phyloP scores from a whole-genome alignment of 2,888 invertebrate genomes.

The Tanytarsus gracilentus region DNA sequence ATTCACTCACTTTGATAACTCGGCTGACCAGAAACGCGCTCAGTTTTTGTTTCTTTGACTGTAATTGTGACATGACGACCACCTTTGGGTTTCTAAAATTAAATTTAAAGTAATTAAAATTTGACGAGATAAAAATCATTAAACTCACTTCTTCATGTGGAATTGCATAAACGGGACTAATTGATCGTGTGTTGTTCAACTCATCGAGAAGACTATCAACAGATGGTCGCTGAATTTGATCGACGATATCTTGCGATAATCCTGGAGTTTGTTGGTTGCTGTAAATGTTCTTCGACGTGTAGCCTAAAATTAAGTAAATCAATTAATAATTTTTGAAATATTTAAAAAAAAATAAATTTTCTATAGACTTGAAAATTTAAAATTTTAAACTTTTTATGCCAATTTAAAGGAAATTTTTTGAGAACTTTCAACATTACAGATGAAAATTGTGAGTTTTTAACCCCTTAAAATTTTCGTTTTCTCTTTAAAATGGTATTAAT shows the following conservation, averaged over 20 bases:
- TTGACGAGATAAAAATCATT: slow-evolving; percentile 31
- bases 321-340: too few relatives aligned
- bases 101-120: background rate
- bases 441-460: background rate
- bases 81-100: slow-evolving; percentile 33
- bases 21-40: slow-evolving; percentile 44
- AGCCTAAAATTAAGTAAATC: too few relatives aligned
- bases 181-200: slow-evolving; percentile 47
- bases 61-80: slow-evolving; percentile 51
- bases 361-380: background rate
- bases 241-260: slow-evolving; percentile 39
- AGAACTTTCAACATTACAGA: background rate
- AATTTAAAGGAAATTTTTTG: background rate
- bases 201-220: slow-evolving; percentile 87
- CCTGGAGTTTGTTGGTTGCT: slow-evolving; percentile 42
- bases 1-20: slow-evolving; percentile 20
- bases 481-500: background rate
- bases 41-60: slow-evolving; percentile 52
- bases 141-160: slow-evolving; percentile 58
- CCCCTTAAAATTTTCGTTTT: background rate
- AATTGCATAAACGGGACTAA: slow-evolving; percentile 48
- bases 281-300: too few relatives aligned
- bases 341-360: background rate
- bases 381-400: background rate
- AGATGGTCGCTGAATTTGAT: slow-evolving; percentile 55